Evolutionary conservation across 2,113 vertebrate species (phyloP).

Genomic region (Asarcornis scutulata): DNA sequence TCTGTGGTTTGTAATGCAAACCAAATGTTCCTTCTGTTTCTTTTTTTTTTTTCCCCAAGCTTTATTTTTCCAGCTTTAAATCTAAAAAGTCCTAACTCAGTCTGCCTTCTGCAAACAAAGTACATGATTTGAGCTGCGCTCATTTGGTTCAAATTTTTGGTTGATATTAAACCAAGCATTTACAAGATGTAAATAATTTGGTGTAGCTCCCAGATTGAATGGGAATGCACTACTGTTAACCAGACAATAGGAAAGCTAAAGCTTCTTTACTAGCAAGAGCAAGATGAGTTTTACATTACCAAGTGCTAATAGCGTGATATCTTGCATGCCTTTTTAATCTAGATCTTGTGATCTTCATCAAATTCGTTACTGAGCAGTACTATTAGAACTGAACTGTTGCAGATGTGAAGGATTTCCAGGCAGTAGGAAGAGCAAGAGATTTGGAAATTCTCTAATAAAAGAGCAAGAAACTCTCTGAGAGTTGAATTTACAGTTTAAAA

Average conservation of each 20-base stretch:
- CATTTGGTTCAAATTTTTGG: slow-evolving; percentile 64
- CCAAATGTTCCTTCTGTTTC: slow-evolving; percentile 50
- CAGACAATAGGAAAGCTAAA: neutral
- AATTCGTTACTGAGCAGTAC: slow-evolving; percentile 1
- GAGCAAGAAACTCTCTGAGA: neutral
- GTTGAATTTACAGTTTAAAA: neutral
- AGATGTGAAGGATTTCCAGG: neutral
- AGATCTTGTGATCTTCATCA: neutral
- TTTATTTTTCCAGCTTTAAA: slow-evolving; percentile 58
- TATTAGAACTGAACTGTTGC: neutral
- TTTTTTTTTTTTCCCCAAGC: neutral
- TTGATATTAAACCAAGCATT: slow-evolving; percentile 7
- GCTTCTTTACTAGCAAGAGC: neutral
- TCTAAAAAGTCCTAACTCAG: slow-evolving; percentile 24
- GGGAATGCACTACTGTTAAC: neutral
- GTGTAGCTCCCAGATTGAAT: neutral
- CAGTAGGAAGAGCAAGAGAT: neutral
- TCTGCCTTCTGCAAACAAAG: slow-evolving; percentile 48
- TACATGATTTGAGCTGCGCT: neutral
- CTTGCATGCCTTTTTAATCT: neutral
- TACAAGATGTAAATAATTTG: slow-evolving; percentile 32
- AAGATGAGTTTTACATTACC: slow-evolving; percentile 9
- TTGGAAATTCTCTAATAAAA: neutral
- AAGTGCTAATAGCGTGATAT: neutral
- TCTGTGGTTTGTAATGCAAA: slow-evolving; percentile 65